Evolutionary conservation across 2,888 invertebrate genomes (phyloP).

Genomic region (Xestia ashworthii): DNA sequence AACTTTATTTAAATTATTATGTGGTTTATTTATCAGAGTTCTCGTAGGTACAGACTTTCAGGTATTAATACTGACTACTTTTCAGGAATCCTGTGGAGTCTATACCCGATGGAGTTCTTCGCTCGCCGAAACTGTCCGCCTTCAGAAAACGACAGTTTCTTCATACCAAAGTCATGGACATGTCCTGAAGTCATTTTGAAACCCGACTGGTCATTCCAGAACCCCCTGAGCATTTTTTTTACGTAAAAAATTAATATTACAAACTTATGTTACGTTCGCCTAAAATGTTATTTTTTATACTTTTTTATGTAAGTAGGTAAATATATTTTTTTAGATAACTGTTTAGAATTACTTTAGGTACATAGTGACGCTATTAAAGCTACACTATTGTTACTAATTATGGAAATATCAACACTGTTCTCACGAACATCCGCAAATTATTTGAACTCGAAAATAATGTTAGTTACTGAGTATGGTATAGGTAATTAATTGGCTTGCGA

Average conservation of each 20-base stretch:
- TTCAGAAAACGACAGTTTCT: conserved; percentile 83
- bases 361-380: neutral
- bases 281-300: conserved; percentile 23
- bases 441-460: too few species aligned
- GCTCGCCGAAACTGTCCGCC: conserved; percentile 94
- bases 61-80: conserved; percentile 8
- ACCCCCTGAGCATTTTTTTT: conserved; percentile 77
- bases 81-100: conserved; percentile 92
- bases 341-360: neutral
- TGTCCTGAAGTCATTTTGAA: conserved; percentile 86
- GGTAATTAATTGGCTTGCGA: conserved; percentile 1
- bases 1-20: neutral
- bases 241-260: neutral
- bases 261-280: neutral
- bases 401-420: neutral
- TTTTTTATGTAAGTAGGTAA: neutral
- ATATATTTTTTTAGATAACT: neutral
- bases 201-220: conserved; percentile 87
- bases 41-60: neutral
- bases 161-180: conserved; percentile 87
- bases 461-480: too few species aligned
- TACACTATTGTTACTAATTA: neutral
- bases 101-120: conserved; percentile 97
- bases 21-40: neutral
- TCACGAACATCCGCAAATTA: neutral